A percentile compares a stretch with the other conserved stretches of the same genome.
Conservation (phyloP, 2,113 vertebrate genomes). For the Oreotrochilus melanogaster region DNA sequence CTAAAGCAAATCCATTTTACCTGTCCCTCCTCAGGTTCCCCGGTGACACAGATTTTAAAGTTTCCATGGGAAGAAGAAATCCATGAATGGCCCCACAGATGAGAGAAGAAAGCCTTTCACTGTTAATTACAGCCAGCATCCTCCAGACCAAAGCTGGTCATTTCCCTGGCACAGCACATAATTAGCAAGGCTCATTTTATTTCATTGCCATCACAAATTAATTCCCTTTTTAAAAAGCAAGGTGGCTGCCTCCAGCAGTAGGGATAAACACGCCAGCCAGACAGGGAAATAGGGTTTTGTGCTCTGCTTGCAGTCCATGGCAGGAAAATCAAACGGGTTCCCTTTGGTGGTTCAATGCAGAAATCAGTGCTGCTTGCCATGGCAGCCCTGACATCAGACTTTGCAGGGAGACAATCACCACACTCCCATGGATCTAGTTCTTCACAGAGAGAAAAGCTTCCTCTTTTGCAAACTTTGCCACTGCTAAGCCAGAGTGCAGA, state of each 20-base stretch:
- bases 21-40: slow-evolving; percentile 36
- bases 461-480: neutral
- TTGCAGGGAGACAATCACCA: fast-evolving
- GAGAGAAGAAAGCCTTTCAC: slow-evolving; percentile 40
- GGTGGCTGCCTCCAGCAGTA: neutral
- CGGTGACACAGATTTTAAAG: slow-evolving; percentile 27
- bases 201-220: neutral
- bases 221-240: slow-evolving; percentile 16
- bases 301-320: neutral
- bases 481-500: neutral
- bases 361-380: neutral
- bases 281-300: neutral
- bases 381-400: neutral
- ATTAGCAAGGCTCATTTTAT: neutral
- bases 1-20: slow-evolving; percentile 51
- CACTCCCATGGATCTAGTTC: neutral
- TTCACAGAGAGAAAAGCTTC: neutral
- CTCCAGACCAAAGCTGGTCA: slow-evolving; percentile 9
- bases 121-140: neutral
- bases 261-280: neutral
- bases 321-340: neutral
- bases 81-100: slow-evolving; percentile 20
- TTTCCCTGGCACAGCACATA: neutral
- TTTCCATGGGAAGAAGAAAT: slow-evolving; percentile 7
- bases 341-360: neutral